Evolutionary conservation across 1,140 invertebrate genomes (phyloP), one percentile per base, ranked within the genome.

Genomic region (Diachasma alloeum): DNA sequence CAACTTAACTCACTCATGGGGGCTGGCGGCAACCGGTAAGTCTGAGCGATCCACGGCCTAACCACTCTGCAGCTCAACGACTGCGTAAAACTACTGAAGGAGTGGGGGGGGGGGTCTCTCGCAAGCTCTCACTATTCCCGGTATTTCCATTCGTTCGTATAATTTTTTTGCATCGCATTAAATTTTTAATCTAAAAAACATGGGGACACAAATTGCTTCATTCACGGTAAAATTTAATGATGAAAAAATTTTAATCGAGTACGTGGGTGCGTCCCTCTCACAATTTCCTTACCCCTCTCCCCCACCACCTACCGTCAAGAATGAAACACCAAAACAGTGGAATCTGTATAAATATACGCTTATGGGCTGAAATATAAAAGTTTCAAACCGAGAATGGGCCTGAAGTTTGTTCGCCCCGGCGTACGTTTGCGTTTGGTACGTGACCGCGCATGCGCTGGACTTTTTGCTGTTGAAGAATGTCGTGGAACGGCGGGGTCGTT

Each of bases 401-500:
- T 37, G 9, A 39, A 44, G 31, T 44, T 69, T 69, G 67, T 44
- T 69, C 9, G 17, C 9, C 31, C 67, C 36, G 6, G 39, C 5
- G 67, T 44, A 22, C 67, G 39, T 69, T 39, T 39, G 39, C 42
- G 59, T 53, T 59, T 67, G 44, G 82, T 86, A 87, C 85, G 85
- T 85, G 85, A 87, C 81, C 82, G 82, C 84, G 86, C 85, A 87
- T 85, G 83, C 80, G 83, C 81, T 79, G 48, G 74, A 74, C 81
- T 88, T 88, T 88, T 88, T 88, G 85, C 82, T 56, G 13, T n/a
- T 22, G 17, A 86, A 85, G 87, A 88, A 89, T 88, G 86, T 79
- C 59, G 59, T 82, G 84, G 74, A 85, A 86, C 83, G 85, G 86
- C 86, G 87, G 87, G 48, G 83, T 86, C 83, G 87, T 88, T 89